Evolutionary conservation across 2,888 invertebrate genomes (phyloP), one percentile per base, ranked within the genome.

Genomic region (Erebia epiphron): DNA sequence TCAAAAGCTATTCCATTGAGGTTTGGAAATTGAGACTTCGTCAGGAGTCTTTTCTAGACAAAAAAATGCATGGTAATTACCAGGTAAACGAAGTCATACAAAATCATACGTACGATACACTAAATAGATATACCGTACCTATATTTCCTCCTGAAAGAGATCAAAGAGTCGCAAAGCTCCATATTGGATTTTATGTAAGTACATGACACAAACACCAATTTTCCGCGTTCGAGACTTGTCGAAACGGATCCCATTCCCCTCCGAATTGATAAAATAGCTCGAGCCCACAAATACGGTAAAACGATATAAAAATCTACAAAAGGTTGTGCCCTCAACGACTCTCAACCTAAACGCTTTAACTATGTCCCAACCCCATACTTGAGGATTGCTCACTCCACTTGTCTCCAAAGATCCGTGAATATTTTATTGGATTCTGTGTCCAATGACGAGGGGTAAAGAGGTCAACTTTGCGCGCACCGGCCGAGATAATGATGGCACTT

Each of bases 341-440:
- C 92, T 92, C 89, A 74, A 85, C 88, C 88, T 93, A 93, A 93
- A 92, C 92, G 93, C 90, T 93, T 92, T 92, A 93, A 91, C 92
- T 88, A 92, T 91, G 86, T 89, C 88, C 91, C 91, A 85, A 86
- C 90, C 91, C 91, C 87, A 87, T 86, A 83, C 89, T 90, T 80
- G 86, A 90, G 88, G 92, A 89, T 83, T 93, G 92, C 92, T 92
- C 92, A 92, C 91, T 91, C 91, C 88, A 92, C 92, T 92, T 91
- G 88, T 93, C 92, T 93, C 92, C 92, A 87, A 91, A 92, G 91
- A 87, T 87, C 86, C 88, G 85, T 88, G 82, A 89, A 86, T 82
- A 82, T 86, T 86, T 85, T 82, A 88, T 79, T 80, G 86, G 80
- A 91, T 84, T 90, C 82, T 89, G 80, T 82, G 82, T 86, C 85